Evolutionary conservation across 2,888 invertebrate species (phyloP), one percentile per base, ranked within the genome.

Genomic region (Lepas anatifera): DNA sequence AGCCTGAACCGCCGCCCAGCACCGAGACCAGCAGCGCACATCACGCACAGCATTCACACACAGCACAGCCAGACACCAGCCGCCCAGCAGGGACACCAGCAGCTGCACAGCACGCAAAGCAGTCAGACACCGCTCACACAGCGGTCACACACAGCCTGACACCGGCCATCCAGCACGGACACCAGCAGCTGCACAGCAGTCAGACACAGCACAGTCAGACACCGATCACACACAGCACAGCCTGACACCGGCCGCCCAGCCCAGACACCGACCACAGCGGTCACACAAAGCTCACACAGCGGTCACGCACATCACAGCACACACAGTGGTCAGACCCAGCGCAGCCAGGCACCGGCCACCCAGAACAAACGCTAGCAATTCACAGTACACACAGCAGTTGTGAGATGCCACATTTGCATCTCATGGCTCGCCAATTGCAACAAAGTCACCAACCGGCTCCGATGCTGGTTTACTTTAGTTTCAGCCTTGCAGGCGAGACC

Each of bases 321-420:
- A n/a, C 78, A n/a, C 80, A 78, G 74, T 80, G 80, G 79, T 80
- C 76, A 80, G 80, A 75, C 81, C 16, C 6, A 52, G n/a, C n/a
- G n/a, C n/a, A n/a, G n/a, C 84, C 80, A 76, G 84, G 22, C 58
- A 58, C 58, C 13, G 58, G 58, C 32, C 18, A 32, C 58, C 58
- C 58, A 52, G 22, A 16, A 58, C 58, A 0, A 32, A 58, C 32
- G 32, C 58, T 32, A 58, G 32, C 58, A 58, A 32, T 11, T 50
- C 39, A 67, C n/a, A 67, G 1, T 37, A 48, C 48, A n/a, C 78
- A n/a, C n/a, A n/a, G n/a, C n/a, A n/a, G n/a, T n/a, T n/a, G n/a
- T n/a, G n/a, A n/a, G n/a, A n/a, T n/a, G n/a, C n/a, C n/a, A n/a
- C n/a, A n/a, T n/a, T n/a, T n/a, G n/a, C n/a, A n/a, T n/a, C n/a